Evolutionary conservation across 2,797 vertebrate species (phyloP).

Genomic region (Chloroceryle amazona): DNA sequence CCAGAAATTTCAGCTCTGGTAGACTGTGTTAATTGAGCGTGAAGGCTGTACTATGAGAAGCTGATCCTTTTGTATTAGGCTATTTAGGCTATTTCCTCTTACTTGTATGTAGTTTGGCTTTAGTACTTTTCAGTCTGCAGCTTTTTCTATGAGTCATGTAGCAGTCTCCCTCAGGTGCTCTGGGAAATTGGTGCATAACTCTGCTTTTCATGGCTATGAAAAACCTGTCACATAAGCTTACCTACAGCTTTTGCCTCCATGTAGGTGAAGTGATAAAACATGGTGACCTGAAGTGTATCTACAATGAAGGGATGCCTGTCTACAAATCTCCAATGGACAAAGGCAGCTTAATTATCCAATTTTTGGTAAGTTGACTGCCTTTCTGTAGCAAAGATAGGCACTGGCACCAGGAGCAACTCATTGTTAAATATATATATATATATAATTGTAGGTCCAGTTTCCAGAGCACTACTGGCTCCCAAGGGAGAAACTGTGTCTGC

Average conservation of each 20-base stretch:
- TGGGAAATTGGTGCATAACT: background rate
- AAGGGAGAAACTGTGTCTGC: conserved; percentile 86
- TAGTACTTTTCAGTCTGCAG: background rate
- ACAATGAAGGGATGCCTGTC: conserved; percentile 93
- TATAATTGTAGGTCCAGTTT: conserved; percentile 87
- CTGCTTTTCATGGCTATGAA: accelerated
- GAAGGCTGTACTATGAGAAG: background rate
- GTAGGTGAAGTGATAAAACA: conserved; percentile 93
- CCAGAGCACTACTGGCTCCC: conserved; percentile 93
- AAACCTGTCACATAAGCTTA: accelerated
- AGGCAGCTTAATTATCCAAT: conserved; percentile 90
- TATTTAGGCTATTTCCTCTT: no score
- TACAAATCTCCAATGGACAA: conserved; percentile 90
- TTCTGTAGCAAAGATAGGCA: accelerated
- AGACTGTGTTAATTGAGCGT: background rate
- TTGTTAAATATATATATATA: accelerated
- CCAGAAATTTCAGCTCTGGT: background rate
- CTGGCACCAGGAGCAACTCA: background rate
- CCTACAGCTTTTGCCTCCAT: background rate
- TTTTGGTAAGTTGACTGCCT: conserved; percentile 84
- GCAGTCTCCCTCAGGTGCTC: background rate
- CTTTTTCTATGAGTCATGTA: background rate
- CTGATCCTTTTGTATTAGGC: background rate
- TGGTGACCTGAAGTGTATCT: conserved; percentile 86
- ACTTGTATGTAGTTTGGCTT: background rate